phyloP scores from a whole-genome alignment of 2,888 invertebrate genomes.

The Pteria penguin region DNA sequence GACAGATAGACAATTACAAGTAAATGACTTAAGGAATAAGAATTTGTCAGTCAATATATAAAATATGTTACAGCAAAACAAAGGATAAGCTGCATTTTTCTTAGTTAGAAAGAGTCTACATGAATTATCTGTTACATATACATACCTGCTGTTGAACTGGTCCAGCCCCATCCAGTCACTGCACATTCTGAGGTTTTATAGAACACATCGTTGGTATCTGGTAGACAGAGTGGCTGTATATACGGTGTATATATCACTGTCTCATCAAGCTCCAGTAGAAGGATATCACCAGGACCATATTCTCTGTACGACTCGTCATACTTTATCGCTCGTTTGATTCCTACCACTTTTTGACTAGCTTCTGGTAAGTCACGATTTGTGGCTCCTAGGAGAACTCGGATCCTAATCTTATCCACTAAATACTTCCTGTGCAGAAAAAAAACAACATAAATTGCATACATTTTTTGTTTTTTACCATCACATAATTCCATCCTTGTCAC shows the following conservation, averaged over 20 bases:
- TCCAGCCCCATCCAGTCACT: slow-evolving; percentile 67
- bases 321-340: slow-evolving; percentile 42
- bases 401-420: slow-evolving; percentile 27
- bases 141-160: slow-evolving; percentile 8
- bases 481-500: neutral
- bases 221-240: slow-evolving; percentile 72
- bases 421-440: slow-evolving; percentile 1
- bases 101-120: too few relatives aligned
- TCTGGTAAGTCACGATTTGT: slow-evolving; percentile 50
- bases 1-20: too few relatives aligned
- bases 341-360: slow-evolving; percentile 34
- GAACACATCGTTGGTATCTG: slow-evolving; percentile 51
- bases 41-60: too few relatives aligned
- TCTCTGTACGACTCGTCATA: slow-evolving; percentile 46
- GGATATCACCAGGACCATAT: slow-evolving; percentile 60
- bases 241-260: slow-evolving; percentile 62
- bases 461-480: neutral
- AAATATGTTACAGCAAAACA: too few relatives aligned
- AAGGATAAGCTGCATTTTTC: too few relatives aligned
- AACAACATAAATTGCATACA: neutral
- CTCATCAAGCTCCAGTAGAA: slow-evolving; percentile 59
- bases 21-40: too few relatives aligned
- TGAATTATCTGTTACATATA: too few relatives aligned
- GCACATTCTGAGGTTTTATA: slow-evolving; percentile 60
- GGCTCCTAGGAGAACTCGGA: slow-evolving; percentile 60